Evolutionary conservation across 2,113 vertebrate species (phyloP).

Genomic region (Empidonax traillii): DNA sequence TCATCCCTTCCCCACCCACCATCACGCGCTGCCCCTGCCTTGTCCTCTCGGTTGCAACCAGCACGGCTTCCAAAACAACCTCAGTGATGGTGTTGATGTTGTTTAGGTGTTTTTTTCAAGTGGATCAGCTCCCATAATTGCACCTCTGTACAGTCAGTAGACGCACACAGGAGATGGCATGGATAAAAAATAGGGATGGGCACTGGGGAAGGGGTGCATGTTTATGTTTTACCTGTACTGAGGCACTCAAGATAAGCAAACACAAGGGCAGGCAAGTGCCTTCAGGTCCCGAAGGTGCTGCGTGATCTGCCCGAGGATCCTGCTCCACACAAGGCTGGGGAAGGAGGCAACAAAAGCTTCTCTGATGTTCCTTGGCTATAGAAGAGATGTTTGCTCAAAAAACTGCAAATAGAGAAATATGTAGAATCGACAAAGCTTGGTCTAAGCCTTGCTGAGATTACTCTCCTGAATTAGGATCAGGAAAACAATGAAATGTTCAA

Average conservation of each 20-base stretch:
- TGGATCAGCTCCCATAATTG: not conserved
- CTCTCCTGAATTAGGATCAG: not conserved
- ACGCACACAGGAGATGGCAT: not conserved
- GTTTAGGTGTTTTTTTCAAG: not conserved
- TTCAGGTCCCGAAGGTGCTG: not conserved
- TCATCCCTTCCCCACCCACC: not conserved
- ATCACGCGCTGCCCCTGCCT: not conserved
- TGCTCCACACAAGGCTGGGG: not conserved
- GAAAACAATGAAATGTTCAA: not conserved
- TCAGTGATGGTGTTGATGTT: not conserved
- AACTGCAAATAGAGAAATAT: not conserved
- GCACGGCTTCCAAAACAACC: not conserved
- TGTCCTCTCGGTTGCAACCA: not conserved
- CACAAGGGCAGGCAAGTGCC: not conserved
- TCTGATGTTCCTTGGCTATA: not conserved
- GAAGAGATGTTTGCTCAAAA: not conserved
- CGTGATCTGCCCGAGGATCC: not conserved
- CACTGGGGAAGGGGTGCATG: not conserved
- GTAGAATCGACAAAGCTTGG: not conserved
- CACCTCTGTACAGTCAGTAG: not conserved
- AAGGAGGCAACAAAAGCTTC: not conserved
- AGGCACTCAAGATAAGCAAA: not conserved
- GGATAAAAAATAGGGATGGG: not conserved
- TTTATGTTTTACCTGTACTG: not conserved
- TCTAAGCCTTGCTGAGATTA: not conserved